These are phyloP conservation scores for Poecilia gillii DNA, from an alignment of 2,797 vertebrate genomes.

Conservation along the genomic window DNA sequence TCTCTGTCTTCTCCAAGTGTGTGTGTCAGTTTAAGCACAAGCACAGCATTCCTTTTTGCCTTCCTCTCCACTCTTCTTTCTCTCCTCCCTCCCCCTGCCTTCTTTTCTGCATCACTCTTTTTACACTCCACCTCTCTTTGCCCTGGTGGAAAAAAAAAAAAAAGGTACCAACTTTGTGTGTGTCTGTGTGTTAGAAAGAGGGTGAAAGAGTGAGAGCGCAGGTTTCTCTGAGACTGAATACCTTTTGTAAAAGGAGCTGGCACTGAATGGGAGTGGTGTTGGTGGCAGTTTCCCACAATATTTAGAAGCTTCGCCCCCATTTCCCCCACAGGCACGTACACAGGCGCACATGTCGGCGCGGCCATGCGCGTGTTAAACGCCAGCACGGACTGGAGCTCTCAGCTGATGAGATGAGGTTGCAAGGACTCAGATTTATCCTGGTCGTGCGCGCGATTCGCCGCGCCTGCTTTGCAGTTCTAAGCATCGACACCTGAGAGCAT, in stretches of 20 bases:
- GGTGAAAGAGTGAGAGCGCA: conserved; percentile 53
- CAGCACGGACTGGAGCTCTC: conserved; percentile 53
- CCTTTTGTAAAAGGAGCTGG: conserved; percentile 76
- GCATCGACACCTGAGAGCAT: conserved; percentile 69
- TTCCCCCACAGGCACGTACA: conserved; percentile 5
- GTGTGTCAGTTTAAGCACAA: conserved; percentile 56
- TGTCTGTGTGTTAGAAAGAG: conserved; percentile 35
- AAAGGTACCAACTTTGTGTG: conserved; percentile 53
- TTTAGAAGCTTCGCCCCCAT: conserved; percentile 58
- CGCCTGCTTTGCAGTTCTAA: conserved; percentile 29
- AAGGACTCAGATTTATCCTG: conserved; percentile 43
- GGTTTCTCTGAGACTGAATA: conserved; percentile 74
- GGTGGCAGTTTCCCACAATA: conserved; percentile 79
- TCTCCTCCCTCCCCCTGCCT: conserved; percentile 24
- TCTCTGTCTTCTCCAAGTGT: conserved; percentile 63
- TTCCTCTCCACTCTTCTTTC: conserved; percentile 49
- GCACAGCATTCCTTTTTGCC: conserved; percentile 69
- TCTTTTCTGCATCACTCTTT: conserved; percentile 32
- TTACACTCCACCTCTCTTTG: conserved; percentile 30
- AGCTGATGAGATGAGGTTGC: conserved; percentile 48
- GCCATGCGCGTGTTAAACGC: conserved; percentile 50
- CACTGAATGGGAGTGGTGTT: conserved; percentile 78
- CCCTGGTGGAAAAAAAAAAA: conserved; percentile 35
- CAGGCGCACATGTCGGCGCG: conserved; percentile 13
- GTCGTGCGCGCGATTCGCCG: conserved; percentile 26